A percentile compares a stretch with the other conserved stretches of the same genome.
Conservation (phyloP, 2,797 vertebrate genomes). For the Coregonus sp. region DNA sequence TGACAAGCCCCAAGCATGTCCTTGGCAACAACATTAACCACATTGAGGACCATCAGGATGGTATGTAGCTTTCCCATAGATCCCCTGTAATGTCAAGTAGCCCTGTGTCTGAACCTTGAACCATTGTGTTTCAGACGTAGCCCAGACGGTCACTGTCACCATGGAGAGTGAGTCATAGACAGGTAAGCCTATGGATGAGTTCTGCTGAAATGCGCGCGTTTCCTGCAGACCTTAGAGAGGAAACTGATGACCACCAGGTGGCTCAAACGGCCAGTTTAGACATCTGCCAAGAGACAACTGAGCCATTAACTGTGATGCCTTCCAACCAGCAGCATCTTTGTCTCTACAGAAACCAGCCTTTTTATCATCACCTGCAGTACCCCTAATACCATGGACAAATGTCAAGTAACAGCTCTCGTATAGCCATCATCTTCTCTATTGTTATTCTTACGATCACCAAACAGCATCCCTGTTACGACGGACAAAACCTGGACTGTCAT, state of each 20-base stretch:
- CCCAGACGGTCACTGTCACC: slow-evolving; percentile 81
- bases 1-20: slow-evolving; percentile 74
- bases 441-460: slow-evolving; percentile 13
- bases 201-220: neutral
- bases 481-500: neutral
- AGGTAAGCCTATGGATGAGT: slow-evolving; percentile 29
- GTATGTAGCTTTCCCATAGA: slow-evolving; percentile 32
- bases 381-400: slow-evolving; percentile 21
- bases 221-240: neutral
- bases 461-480: slow-evolving; percentile 26
- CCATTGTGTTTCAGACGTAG: slow-evolving; percentile 76
- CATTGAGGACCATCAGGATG: slow-evolving; percentile 59
- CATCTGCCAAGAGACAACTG: slow-evolving; percentile 17
- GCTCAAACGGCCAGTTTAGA: slow-evolving; percentile 18
- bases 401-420: slow-evolving; percentile 3
- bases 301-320: slow-evolving; percentile 57
- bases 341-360: slow-evolving; percentile 34
- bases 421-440: slow-evolving; percentile 1
- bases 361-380: no score
- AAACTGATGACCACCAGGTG: slow-evolving; percentile 4
- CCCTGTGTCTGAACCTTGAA: slow-evolving; percentile 13
- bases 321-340: slow-evolving; percentile 58
- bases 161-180: slow-evolving; percentile 83
- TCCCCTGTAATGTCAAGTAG: neutral
- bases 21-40: slow-evolving; percentile 77